Percentiles rank a stretch among this genome's conserved stretches.
Evolutionary conservation across 2,113 vertebrate species (phyloP).

Genomic region (Callipepla squamata): DNA sequence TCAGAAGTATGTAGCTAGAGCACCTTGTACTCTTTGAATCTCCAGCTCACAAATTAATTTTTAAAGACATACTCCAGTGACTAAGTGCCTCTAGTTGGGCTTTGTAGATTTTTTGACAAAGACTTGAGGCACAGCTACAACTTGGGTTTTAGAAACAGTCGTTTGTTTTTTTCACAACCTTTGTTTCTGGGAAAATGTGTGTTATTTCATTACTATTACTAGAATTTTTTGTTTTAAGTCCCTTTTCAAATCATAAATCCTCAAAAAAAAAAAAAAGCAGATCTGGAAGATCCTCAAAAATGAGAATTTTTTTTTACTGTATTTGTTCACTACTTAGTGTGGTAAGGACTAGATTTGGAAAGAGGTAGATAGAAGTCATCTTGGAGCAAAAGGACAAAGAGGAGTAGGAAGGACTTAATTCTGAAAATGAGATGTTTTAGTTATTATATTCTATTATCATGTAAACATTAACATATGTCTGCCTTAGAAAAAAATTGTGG

Average conservation of each 20-base stretch:
- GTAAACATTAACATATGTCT: neutral
- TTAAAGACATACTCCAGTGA: neutral
- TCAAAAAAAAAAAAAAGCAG: neutral
- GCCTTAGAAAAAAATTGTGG: neutral
- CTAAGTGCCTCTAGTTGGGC: neutral
- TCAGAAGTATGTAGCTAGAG: neutral
- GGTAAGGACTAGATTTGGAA: neutral
- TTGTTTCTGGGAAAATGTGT: neutral
- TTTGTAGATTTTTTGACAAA: neutral
- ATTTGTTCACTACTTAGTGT: neutral
- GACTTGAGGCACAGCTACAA: neutral
- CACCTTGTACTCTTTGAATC: neutral
- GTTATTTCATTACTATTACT: neutral
- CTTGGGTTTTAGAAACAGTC: neutral
- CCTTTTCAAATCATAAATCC: neutral
- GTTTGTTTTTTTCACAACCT: neutral
- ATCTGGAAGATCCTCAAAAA: neutral
- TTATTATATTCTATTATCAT: neutral
- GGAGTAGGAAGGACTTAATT: neutral
- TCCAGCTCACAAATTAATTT: neutral
- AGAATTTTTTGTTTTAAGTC: neutral
- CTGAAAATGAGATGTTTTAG: fast-evolving
- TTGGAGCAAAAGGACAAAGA: neutral
- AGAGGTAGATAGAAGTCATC: neutral
- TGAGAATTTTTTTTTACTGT: neutral